Conservation (phyloP, 2,888 invertebrate genomes). For the Camponotus fellah region DNA sequence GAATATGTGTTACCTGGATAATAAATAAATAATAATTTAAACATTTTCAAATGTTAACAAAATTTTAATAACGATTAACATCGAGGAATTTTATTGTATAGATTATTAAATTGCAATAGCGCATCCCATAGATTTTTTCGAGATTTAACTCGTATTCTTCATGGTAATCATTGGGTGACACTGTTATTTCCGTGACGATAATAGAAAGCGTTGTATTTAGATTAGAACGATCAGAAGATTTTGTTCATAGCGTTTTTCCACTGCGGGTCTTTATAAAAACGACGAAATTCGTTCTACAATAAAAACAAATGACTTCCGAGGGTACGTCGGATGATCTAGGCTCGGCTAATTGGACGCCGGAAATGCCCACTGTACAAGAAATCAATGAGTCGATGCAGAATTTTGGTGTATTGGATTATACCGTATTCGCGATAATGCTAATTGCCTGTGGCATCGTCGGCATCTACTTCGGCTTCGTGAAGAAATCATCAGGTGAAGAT, state of each 20-base stretch:
- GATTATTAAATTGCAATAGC: neutral
- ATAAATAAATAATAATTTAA: neutral
- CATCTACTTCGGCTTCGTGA: conserved; percentile 93
- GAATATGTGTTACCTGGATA: too few relatives aligned
- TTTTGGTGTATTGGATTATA: conserved; percentile 92
- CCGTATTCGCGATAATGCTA: conserved; percentile 92
- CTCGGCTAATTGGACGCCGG: conserved; percentile 66
- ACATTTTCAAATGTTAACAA: neutral
- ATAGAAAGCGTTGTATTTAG: neutral
- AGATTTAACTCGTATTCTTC: neutral
- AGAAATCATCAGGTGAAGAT: conserved; percentile 89
- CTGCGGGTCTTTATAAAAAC: conserved; percentile 19
- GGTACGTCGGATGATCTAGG: conserved; percentile 68
- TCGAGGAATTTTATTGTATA: neutral
- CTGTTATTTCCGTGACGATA: neutral
- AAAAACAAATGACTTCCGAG: conserved; percentile 79
- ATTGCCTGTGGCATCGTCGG: conserved; percentile 92
- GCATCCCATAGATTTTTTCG: neutral
- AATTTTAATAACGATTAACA: neutral
- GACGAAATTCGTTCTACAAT: conserved; percentile 74
- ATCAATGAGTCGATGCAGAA: conserved; percentile 88
- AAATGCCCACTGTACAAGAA: conserved; percentile 86
- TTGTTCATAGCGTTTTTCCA: neutral
- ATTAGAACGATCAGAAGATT: neutral
- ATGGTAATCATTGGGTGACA: neutral